Conservation (phyloP, 2,888 invertebrate genomes). For the Cheilosia vulpina region DNA sequence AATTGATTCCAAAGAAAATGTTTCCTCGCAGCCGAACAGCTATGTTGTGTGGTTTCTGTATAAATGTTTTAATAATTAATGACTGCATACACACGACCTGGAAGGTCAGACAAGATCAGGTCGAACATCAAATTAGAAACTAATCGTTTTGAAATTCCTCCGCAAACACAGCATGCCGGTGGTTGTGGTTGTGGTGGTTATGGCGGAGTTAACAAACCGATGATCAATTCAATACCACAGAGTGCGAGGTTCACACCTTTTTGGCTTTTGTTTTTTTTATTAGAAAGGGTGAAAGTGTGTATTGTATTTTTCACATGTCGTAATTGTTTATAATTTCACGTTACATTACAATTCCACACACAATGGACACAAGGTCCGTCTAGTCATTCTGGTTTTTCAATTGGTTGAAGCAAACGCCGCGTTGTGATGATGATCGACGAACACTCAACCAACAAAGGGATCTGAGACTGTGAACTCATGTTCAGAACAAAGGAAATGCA, state of each 20-base stretch:
- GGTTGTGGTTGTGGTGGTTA: background rate
- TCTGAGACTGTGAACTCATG: constrained; percentile 21
- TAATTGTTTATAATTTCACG: constrained; percentile 65
- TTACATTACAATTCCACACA: constrained; percentile 45
- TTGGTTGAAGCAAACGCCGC: background rate
- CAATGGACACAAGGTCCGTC: constrained; percentile 27
- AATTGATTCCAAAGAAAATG: constrained; percentile 61
- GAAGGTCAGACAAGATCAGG: constrained; percentile 72
- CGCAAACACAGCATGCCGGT: constrained; percentile 40
- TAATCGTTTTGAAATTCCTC: constrained; percentile 70
- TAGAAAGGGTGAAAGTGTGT: constrained; percentile 66
- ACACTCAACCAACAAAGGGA: constrained; percentile 37
- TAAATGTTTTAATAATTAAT: constrained; percentile 75
- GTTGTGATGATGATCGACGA: constrained; percentile 52
- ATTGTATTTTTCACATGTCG: constrained; percentile 9
- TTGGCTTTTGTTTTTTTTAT: background rate
- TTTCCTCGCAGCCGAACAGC: constrained; percentile 36
- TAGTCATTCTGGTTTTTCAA: constrained; percentile 2
- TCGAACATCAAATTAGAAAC: constrained; percentile 74
- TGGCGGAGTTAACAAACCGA: constrained; percentile 23
- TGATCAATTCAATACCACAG: constrained; percentile 23
- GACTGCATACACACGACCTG: constrained; percentile 56
- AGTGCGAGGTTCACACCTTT: constrained; percentile 51
- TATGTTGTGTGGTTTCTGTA: constrained; percentile 64
- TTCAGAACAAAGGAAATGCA: constrained; percentile 44